These are phyloP conservation scores for Tapirus terrestris DNA, from an alignment of 2,113 vertebrate genomes.

Conservation along the genomic window DNA sequence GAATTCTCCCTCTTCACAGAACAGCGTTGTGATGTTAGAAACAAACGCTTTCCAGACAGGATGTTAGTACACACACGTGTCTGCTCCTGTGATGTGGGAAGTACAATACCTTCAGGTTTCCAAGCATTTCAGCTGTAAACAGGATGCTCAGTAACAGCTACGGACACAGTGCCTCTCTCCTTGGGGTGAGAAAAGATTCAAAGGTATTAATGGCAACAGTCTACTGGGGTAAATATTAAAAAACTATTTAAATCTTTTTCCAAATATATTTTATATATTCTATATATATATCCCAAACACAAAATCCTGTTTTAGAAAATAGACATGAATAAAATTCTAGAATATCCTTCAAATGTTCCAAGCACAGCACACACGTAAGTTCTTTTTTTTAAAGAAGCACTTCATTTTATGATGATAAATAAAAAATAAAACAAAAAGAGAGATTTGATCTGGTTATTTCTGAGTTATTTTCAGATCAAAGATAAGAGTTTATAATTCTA, in stretches of 20 bases:
- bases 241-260: neutral
- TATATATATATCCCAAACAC: neutral
- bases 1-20: conserved; percentile 82
- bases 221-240: neutral
- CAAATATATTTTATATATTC: neutral
- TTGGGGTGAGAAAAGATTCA: neutral
- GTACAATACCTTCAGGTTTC: conserved; percentile 63
- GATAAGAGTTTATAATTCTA: neutral
- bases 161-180: conserved; percentile 59
- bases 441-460: neutral
- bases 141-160: conserved; percentile 84
- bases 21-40: conserved; percentile 77
- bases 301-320: neutral
- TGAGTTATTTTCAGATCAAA: neutral
- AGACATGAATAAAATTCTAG: neutral
- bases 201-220: neutral
- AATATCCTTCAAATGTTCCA: conserved; percentile 13
- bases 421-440: neutral
- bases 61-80: conserved; percentile 78
- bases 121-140: conserved; percentile 86
- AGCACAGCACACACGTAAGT: neutral
- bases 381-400: neutral
- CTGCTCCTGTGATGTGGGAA: conserved; percentile 86
- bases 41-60: conserved; percentile 83
- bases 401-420: conserved; percentile 12